These are phyloP conservation scores for Heliconius ismenius DNA, from an alignment of 2,888 invertebrate genomes.

Conservation along the genomic window DNA sequence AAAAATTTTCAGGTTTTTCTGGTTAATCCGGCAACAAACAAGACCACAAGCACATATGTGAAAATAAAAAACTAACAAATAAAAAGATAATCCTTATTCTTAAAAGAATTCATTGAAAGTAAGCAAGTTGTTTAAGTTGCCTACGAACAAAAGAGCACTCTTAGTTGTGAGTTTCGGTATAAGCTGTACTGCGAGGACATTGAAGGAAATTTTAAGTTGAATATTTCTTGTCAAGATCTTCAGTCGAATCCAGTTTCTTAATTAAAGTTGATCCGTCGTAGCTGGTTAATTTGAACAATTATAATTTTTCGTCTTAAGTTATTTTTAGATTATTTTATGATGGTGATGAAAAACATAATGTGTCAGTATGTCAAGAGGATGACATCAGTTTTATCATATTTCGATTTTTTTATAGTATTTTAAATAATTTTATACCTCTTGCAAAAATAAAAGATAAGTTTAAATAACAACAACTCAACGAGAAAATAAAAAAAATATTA, in stretches of 20 bases:
- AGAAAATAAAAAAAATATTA: too few species aligned
- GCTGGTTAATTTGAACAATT: conserved; percentile 1
- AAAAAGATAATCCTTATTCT: not conserved
- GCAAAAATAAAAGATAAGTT: too few species aligned
- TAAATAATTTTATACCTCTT: too few species aligned
- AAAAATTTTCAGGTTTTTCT: not conserved
- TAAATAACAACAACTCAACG: too few species aligned
- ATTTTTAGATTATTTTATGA: not conserved
- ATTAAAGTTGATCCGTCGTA: conserved; percentile 1
- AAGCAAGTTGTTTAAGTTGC: conserved; percentile 6
- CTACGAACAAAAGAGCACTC: conserved; percentile 1
- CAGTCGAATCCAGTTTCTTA: conserved; percentile 7
- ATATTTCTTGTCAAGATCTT: conserved; percentile 4
- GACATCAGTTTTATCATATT: too few species aligned
- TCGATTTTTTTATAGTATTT: too few species aligned
- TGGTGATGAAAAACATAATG: not conserved
- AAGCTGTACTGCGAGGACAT: conserved; percentile 8
- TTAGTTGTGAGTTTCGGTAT: not conserved
- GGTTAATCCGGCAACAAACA: not conserved
- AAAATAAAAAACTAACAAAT: too few species aligned
- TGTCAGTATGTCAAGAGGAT: too few species aligned
- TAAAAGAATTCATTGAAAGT: not conserved
- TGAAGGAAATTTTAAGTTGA: conserved; percentile 6
- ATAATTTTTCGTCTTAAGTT: not conserved
- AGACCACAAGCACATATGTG: not conserved